phyloP scores from a whole-genome alignment of 2,888 invertebrate genomes.

The Drosophila siamana region DNA sequence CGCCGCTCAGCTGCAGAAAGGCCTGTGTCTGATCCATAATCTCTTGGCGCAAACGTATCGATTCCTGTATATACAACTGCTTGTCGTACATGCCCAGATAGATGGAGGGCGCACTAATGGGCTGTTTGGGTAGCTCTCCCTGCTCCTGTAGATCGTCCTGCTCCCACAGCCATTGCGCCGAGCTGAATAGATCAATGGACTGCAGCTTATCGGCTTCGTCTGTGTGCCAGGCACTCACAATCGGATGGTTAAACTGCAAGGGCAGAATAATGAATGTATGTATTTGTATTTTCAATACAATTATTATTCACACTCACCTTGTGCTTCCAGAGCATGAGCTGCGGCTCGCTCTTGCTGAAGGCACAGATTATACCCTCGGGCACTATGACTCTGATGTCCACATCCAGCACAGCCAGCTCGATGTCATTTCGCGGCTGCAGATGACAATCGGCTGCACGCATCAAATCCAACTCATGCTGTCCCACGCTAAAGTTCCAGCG shows the following conservation, averaged over 20 bases:
- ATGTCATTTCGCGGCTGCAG: slow-evolving; percentile 74
- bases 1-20: slow-evolving; percentile 80
- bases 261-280: no score
- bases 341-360: slow-evolving; percentile 87
- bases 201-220: slow-evolving; percentile 89
- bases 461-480: slow-evolving; percentile 91
- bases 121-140: slow-evolving; percentile 77
- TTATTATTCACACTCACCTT: slow-evolving; percentile 88
- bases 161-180: slow-evolving; percentile 86
- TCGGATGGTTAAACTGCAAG: slow-evolving; percentile 91
- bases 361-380: slow-evolving; percentile 91
- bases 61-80: slow-evolving; percentile 88
- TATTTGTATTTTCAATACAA: no score
- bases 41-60: slow-evolving; percentile 79
- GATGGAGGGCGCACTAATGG: slow-evolving; percentile 88
- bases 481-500: slow-evolving; percentile 99
- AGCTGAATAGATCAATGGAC: slow-evolving; percentile 90
- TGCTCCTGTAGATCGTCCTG: slow-evolving; percentile 78
- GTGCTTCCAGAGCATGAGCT: slow-evolving; percentile 89
- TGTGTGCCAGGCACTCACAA: slow-evolving; percentile 94
- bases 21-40: slow-evolving; percentile 81
- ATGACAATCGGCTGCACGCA: slow-evolving; percentile 86
- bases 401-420: slow-evolving; percentile 84
- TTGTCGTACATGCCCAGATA: slow-evolving; percentile 94
- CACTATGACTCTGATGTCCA: slow-evolving; percentile 89